Conservation (phyloP, 2,888 invertebrate genomes). For the Drosophila pseudotalamancana region DNA sequence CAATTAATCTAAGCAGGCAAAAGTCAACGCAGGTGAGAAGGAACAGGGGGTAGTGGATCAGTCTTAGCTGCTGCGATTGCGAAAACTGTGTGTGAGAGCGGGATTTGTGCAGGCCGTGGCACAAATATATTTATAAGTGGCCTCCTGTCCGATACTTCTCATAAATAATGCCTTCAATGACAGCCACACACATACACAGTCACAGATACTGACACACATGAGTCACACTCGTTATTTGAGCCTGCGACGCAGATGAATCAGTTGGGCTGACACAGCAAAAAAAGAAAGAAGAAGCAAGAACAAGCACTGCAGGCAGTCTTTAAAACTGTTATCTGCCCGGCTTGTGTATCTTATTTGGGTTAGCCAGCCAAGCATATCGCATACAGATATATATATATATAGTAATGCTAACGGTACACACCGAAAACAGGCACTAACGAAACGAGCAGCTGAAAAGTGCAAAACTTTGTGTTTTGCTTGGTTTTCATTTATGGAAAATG, state of each 20-base stretch:
- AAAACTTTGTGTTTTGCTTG: conserved; percentile 55
- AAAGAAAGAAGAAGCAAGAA: conserved; percentile 16
- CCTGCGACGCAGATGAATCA: conserved; percentile 67
- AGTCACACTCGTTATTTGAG: conserved; percentile 61
- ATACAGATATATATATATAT: conserved; percentile 19
- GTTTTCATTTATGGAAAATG: conserved; percentile 46
- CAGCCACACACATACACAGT: conserved; percentile 28
- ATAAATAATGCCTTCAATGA: conserved; percentile 53
- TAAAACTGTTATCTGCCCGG: conserved; percentile 37
- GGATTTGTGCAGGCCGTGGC: conserved; percentile 28
- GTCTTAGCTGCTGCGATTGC: conserved; percentile 12
- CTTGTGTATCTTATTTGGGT: conserved; percentile 65
- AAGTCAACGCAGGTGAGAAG: neutral
- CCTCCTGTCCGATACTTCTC: conserved; percentile 55
- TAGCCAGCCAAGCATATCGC: conserved; percentile 66
- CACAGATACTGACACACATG: conserved; percentile 28
- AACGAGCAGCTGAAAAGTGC: conserved; percentile 60
- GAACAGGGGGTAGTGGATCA: conserved; percentile 15
- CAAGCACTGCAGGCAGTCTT: conserved; percentile 45
- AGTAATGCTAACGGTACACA: conserved; percentile 6
- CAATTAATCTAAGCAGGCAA: conserved; percentile 71
- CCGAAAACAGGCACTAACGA: conserved; percentile 18
- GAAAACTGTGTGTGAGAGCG: conserved; percentile 15
- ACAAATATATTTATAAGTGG: conserved; percentile 61
- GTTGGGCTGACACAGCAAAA: conserved; percentile 67